A percentile compares a stretch with the other conserved stretches of the same genome.
phyloP scores from a whole-genome alignment of 1,140 invertebrate species.

The Capitella teleta region DNA sequence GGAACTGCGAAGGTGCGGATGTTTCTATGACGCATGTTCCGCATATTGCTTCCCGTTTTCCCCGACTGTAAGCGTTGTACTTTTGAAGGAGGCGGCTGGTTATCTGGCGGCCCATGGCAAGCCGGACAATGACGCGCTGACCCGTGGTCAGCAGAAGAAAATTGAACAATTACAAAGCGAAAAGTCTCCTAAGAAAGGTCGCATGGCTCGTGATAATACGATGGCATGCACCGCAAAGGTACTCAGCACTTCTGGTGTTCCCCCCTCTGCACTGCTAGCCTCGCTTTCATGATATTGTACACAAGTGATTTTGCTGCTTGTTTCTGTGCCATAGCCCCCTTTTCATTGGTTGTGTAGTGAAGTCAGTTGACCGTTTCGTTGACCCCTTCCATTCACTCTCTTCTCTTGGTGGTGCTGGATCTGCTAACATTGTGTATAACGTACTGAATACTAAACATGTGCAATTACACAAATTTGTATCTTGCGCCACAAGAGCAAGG shows the following conservation, averaged over 20 bases:
- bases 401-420: too few relatives aligned
- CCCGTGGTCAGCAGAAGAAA: slow-evolving; percentile 9
- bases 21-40: not conserved
- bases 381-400: too few relatives aligned
- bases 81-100: not conserved
- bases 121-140: slow-evolving; percentile 1
- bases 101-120: not conserved
- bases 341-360: too few relatives aligned
- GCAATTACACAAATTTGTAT: too few relatives aligned
- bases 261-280: not conserved
- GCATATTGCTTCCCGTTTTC: too few relatives aligned
- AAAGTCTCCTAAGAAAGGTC: not conserved
- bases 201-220: not conserved
- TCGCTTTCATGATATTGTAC: not conserved
- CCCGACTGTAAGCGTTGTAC: too few relatives aligned
- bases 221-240: not conserved
- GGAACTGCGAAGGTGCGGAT: slow-evolving; percentile 4
- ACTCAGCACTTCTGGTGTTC: not conserved
- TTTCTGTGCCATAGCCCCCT: too few relatives aligned
- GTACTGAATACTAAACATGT: too few relatives aligned
- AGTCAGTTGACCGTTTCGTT: too few relatives aligned
- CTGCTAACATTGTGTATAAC: too few relatives aligned
- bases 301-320: too few relatives aligned
- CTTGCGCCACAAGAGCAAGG: too few relatives aligned
- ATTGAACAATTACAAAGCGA: not conserved